A percentile compares a stretch with the other conserved stretches of the same genome.
These are phyloP conservation scores for Rhamphomyia laevipes DNA, from an alignment of 2,888 invertebrate species.

Conservation along the genomic window DNA sequence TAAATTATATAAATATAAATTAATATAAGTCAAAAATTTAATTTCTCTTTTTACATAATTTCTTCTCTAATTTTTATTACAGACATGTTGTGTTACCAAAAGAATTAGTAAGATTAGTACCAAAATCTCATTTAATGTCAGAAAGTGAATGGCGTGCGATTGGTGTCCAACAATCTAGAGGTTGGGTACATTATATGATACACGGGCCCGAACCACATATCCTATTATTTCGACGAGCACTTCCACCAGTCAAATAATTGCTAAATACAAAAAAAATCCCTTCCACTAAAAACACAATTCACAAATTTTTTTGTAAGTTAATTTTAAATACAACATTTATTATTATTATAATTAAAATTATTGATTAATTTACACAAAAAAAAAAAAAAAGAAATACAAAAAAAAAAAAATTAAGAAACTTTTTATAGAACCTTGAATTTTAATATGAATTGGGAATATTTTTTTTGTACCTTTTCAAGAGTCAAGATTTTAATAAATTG, in stretches of 20 bases:
- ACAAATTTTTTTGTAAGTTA: too few relatives aligned
- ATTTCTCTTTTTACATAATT: neutral
- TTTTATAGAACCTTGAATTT: too few relatives aligned
- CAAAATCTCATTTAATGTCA: conserved; percentile 85
- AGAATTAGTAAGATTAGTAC: conserved; percentile 80
- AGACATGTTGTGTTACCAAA: conserved; percentile 93
- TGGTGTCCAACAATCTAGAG: conserved; percentile 92
- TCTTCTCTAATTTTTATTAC: conserved; percentile 10
- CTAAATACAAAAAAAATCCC: too few relatives aligned
- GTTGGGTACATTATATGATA: conserved; percentile 96
- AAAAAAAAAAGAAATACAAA: too few relatives aligned
- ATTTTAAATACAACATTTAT: too few relatives aligned
- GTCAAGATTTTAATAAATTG: too few relatives aligned
- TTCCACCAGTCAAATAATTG: conserved; percentile 17
- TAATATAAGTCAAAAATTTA: neutral
- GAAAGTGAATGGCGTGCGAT: conserved; percentile 90
- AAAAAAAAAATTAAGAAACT: too few relatives aligned
- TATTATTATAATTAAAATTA: too few relatives aligned
- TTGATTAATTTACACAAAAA: too few relatives aligned
- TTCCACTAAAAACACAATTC: too few relatives aligned
- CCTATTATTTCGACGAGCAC: conserved; percentile 68
- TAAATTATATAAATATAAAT: neutral
- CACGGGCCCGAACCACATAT: conserved; percentile 93
- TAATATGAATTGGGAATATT: too few relatives aligned
- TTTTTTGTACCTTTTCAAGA: too few relatives aligned